Conservation (phyloP, 2,888 invertebrate genomes). For the Epirrhoe alternata region DNA sequence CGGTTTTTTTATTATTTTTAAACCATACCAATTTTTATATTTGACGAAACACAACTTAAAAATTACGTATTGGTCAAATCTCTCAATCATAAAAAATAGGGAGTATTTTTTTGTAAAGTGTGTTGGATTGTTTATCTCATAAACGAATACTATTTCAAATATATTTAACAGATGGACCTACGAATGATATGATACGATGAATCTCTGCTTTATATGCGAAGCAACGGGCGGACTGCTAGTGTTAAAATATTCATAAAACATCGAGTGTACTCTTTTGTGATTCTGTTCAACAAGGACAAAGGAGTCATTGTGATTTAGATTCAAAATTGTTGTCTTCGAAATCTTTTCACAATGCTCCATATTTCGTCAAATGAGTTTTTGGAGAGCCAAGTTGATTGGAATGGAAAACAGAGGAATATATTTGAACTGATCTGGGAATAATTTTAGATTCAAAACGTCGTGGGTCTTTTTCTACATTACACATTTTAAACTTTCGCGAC, state of each 20-base stretch:
- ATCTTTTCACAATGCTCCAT: constrained; percentile 10
- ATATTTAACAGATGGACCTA: no score
- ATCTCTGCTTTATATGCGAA: no score
- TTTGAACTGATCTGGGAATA: not conserved
- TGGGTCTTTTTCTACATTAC: not conserved
- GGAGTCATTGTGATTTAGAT: constrained; percentile 11
- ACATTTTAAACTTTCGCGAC: no score
- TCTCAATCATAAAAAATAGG: no score
- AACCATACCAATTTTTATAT: no score
- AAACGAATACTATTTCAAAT: no score
- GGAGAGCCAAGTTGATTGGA: constrained; percentile 13
- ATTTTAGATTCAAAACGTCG: not conserved
- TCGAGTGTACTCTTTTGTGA: constrained; percentile 8
- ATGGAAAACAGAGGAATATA: not conserved
- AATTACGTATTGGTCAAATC: no score
- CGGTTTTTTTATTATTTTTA: no score
- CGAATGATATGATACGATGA: no score
- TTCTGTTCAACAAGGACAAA: constrained; percentile 20
- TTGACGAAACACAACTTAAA: no score
- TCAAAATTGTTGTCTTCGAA: constrained; percentile 11
- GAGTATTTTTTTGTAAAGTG: no score
- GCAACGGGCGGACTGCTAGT: not conserved
- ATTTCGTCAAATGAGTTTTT: constrained; percentile 14
- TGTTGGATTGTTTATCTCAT: no score
- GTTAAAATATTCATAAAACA: constrained; percentile 15